These are phyloP conservation scores for Odobenus rosmarus DNA, from an alignment of 2,113 vertebrate species.

Conservation along the genomic window DNA sequence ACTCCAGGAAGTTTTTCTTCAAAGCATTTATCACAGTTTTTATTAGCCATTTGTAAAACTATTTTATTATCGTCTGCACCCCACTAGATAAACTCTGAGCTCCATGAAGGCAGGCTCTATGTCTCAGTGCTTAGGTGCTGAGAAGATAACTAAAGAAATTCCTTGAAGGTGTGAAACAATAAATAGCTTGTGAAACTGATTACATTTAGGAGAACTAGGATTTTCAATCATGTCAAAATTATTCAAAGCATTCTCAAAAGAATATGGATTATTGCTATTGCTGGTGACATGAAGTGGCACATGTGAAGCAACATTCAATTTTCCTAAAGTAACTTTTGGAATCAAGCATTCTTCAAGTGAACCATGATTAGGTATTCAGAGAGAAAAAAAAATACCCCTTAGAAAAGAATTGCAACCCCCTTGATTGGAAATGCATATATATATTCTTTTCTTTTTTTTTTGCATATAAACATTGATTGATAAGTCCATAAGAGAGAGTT, in stretches of 20 bases:
- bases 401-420: neutral
- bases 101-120: neutral
- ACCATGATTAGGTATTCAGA: slow-evolving; percentile 3
- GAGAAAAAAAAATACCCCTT: neutral
- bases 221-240: neutral
- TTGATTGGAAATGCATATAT: neutral
- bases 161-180: slow-evolving; percentile 53
- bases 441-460: neutral
- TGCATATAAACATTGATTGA: neutral
- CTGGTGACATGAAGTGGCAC: neutral
- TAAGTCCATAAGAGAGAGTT: neutral
- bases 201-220: neutral
- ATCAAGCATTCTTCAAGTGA: slow-evolving; percentile 11
- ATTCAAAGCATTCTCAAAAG: neutral
- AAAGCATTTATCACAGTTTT: neutral
- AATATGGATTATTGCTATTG: neutral
- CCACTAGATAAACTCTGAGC: neutral
- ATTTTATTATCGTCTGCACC: neutral
- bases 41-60: neutral
- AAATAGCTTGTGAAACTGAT: slow-evolving; percentile 72
- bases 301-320: neutral
- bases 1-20: neutral
- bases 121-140: neutral
- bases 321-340: slow-evolving; percentile 12
- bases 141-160: neutral